Evolutionary conservation across 2,113 vertebrate species (phyloP), one percentile per base, ranked within the genome.

Genomic region (Cercocebus atys): DNA sequence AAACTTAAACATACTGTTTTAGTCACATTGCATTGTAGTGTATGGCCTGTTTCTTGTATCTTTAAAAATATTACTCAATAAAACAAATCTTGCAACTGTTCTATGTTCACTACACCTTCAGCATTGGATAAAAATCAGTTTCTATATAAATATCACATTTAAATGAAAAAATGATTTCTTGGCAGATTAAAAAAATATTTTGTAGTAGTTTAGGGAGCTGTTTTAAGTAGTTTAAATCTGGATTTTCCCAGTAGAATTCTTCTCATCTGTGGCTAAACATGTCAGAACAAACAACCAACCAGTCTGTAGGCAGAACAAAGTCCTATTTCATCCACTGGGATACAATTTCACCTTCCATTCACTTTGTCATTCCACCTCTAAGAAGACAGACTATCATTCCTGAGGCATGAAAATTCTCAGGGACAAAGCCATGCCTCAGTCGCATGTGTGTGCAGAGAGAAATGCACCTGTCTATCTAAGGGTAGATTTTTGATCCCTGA

Each of bases 51-150:
- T 98, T 98, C 96, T 88, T 95, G 79, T 98, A 96, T 98, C 95
- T 88, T 98, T 98, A 94, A 97, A 90, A 97, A 92, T 93, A 94
- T 98, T 96, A 88, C 96, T 98, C 89, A 97, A 98, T 97, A 98
- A 98, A 98, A 96, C 97, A 85, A 97, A 92, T 95, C 92, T 73
- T 91, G 81, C 96, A 98, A 95, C 95, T 93, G 95, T 98, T 97
- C 98, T 97, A 93, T 73, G 87, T 97, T 97, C 98, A 97, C 97
- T 98, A 96, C 96, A 91, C 95, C 88, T 88, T 97, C 93, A 93
- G 94, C 96, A 97, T 91, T 96, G 96, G 81, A 94, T 82, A 79
- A 95, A 97, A 92, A 87, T 68, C 0, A 2, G 59, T 84, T 97
- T 98, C 88, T 90, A 70, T 83, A 38, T 79, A 50, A 40, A 96